Evolutionary conservation across 2,113 vertebrate genomes (phyloP).

Genomic region (Phyllostomus discolor): DNA sequence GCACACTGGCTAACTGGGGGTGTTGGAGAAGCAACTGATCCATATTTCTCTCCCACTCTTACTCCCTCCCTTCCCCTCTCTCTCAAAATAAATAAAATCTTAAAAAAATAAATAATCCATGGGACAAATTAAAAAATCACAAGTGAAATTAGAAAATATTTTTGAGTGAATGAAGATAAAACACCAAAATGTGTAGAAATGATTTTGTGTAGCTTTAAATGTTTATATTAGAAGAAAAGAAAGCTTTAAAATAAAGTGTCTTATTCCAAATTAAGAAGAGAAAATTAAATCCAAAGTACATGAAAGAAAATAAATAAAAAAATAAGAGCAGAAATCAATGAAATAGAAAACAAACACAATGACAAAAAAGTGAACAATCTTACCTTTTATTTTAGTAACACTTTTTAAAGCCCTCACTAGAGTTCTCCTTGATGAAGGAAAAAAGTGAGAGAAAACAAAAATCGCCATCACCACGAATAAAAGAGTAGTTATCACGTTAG

Average conservation of each 20-base stretch:
- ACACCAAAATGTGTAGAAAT: not conserved
- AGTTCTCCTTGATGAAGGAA: not conserved
- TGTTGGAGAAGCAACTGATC: no score
- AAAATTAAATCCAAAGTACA: not conserved
- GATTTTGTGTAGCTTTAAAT: not conserved
- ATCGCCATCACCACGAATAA: not conserved
- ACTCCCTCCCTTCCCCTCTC: no score
- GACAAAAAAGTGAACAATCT: not conserved
- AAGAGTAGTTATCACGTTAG: not conserved
- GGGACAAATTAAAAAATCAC: no score
- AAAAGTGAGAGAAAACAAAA: not conserved
- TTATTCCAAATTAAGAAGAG: not conserved
- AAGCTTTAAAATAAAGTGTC: not conserved
- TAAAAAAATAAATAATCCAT: not conserved
- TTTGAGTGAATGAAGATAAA: not conserved
- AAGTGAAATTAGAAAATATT: not conserved
- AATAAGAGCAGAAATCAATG: not conserved
- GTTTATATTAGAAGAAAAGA: not conserved
- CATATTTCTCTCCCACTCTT: no score
- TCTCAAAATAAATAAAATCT: no score
- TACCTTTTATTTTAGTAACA: not conserved
- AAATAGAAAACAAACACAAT: not conserved
- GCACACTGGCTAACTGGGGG: no score
- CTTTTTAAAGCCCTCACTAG: not conserved
- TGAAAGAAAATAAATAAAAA: not conserved